Evolutionary conservation across 1,140 invertebrate genomes (phyloP), one percentile per base, ranked within the genome.

Genomic region (Atta colombica): DNA sequence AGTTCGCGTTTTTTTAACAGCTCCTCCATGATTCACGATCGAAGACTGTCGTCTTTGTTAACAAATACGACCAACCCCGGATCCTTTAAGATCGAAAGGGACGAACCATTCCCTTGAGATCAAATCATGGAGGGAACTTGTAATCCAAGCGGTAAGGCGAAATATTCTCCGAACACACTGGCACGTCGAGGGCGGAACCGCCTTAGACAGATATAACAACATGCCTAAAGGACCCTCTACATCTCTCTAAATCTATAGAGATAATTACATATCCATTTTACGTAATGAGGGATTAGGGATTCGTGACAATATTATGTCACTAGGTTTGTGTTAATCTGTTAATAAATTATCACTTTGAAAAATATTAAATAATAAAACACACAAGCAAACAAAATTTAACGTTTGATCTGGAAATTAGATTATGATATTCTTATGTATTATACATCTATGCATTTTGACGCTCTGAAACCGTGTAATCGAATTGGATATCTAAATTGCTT

Each of bases 61-160:
- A 92, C 72, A 82, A 91, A 92, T 28, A 55, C 45, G 21, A 60
- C 45, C 1, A 89, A 63, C 84, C 80, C 86, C 6, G 88, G 87
- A 65, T 75, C 72, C 55, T 80, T 53, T 14, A 91, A 78, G 58
- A 88, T 88, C 72, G 75, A 81, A 25, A 68, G 55, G 61, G 87
- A 68, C 28, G 89, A 16, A 45, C 49, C 81, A n/a, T 49, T 89
- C 78, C 89, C 85, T 8, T 86, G 91, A 65, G 92, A 93, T 84
- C 88, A 92, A 90, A 92, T 93, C 92, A 92, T 93, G 25, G 88
- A 25, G 25, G 74, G 65, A 93, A 92, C 85, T 88, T 87, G 68
- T 81, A 77, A 84, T 68, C 53, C 51, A 61, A 68, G 8, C 75
- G 80, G 55, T 71, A 49, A n/a, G 60, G 35, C 55, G 68, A 63